Conservation (phyloP, 1,140 invertebrate genomes). For the Lepidotrigona ventralis region DNA sequence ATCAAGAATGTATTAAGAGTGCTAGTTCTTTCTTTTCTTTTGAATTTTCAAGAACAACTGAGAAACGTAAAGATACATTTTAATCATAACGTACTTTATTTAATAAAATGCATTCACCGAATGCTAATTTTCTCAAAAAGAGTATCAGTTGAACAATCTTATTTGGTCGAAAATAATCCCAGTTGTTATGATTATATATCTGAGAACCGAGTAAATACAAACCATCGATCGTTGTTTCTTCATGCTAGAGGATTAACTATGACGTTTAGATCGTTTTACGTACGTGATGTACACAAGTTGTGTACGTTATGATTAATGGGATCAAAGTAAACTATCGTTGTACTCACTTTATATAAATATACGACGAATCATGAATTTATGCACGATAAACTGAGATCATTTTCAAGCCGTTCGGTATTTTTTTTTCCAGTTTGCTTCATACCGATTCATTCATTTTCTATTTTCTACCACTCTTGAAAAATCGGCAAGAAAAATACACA, state of each 20-base stretch:
- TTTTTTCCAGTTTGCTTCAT: not conserved
- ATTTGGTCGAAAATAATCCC: not conserved
- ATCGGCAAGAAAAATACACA: constrained; percentile 13
- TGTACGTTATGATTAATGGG: constrained; percentile 20
- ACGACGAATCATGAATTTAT: not conserved
- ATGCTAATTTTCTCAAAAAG: not conserved
- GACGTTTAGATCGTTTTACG: constrained; percentile 17
- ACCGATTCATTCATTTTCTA: not conserved
- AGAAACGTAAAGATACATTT: not conserved
- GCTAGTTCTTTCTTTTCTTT: not conserved
- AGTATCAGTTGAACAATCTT: not conserved
- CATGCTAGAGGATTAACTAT: not conserved
- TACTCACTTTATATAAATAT: not conserved
- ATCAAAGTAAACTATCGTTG: constrained; percentile 21
- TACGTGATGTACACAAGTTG: not conserved
- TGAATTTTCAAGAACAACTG: not conserved
- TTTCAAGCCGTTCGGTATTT: not conserved
- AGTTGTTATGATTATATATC: not conserved
- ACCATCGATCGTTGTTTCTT: constrained; percentile 22
- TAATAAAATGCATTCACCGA: not conserved
- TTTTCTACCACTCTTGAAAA: not conserved
- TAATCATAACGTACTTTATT: not conserved
- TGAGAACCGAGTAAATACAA: constrained; percentile 7
- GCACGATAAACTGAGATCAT: constrained; percentile 11
- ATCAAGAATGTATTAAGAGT: too few species aligned